These are phyloP conservation scores for Corythornis leucogaster DNA, from an alignment of 2,797 vertebrate species.

Conservation along the genomic window DNA sequence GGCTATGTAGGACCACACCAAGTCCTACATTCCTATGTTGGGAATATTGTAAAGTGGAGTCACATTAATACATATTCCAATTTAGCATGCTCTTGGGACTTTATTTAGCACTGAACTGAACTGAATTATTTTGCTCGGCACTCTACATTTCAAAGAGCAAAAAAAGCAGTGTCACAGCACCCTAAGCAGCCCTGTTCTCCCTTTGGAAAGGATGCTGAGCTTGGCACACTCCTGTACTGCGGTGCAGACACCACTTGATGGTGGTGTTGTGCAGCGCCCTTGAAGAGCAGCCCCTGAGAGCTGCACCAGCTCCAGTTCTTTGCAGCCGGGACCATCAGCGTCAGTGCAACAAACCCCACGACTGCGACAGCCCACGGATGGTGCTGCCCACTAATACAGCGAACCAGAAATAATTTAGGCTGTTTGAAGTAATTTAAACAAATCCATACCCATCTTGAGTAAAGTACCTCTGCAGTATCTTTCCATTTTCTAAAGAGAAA, in stretches of 20 bases:
- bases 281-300: background rate
- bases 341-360: fast-evolving
- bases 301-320: fast-evolving
- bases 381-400: fast-evolving
- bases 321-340: fast-evolving
- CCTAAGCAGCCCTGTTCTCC: background rate
- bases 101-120: background rate
- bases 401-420: background rate
- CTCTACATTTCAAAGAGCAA: background rate
- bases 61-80: background rate
- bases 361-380: fast-evolving
- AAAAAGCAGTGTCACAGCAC: background rate
- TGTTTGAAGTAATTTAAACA: background rate
- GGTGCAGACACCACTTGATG: constrained; percentile 18
- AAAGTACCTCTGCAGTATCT: background rate
- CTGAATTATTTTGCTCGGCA: background rate
- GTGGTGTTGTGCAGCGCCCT: constrained; percentile 20
- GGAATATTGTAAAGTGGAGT: background rate
- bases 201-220: background rate
- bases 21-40: background rate
- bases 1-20: background rate
- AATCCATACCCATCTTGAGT: background rate
- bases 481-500: background rate
- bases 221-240: background rate
- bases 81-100: background rate